phyloP scores from a whole-genome alignment of 2,113 vertebrate genomes.

The Peromyscus maniculatus region DNA sequence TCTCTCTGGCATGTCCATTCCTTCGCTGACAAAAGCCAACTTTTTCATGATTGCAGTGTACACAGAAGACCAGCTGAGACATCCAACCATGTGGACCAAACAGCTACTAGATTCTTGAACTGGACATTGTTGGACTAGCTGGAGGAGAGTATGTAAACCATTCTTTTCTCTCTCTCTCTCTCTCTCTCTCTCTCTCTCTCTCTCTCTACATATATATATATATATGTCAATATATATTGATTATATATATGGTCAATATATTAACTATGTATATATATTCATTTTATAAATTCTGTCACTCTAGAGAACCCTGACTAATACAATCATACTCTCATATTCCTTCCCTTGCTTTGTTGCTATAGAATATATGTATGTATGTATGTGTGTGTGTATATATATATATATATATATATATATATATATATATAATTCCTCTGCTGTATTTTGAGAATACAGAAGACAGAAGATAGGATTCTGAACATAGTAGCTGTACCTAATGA shows the following conservation, averaged over 20 bases:
- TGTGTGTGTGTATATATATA: accelerated
- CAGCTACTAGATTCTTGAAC: neutral
- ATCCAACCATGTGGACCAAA: neutral
- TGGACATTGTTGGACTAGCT: neutral
- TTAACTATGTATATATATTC: too few relatives aligned
- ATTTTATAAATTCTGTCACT: neutral
- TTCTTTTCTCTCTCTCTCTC: neutral
- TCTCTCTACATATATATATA: too few relatives aligned
- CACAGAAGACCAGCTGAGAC: neutral
- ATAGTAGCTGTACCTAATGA: neutral
- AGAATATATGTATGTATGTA: neutral
- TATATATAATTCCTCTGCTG: neutral
- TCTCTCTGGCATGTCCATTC: neutral
- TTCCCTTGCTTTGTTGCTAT: too few relatives aligned
- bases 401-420: neutral
- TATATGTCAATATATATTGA: neutral
- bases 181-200: too few relatives aligned
- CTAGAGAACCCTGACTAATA: neutral
- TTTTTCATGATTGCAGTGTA: neutral
- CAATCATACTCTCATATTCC: neutral
- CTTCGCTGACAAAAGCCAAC: neutral
- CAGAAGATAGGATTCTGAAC: too few relatives aligned
- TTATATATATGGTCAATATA: neutral
- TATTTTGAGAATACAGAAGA: neutral
- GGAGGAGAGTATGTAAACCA: neutral